Percentiles rank a stretch among this genome's conserved stretches.
Evolutionary conservation across 2,113 vertebrate species (phyloP).

Genomic region (Aplodontia rufa): DNA sequence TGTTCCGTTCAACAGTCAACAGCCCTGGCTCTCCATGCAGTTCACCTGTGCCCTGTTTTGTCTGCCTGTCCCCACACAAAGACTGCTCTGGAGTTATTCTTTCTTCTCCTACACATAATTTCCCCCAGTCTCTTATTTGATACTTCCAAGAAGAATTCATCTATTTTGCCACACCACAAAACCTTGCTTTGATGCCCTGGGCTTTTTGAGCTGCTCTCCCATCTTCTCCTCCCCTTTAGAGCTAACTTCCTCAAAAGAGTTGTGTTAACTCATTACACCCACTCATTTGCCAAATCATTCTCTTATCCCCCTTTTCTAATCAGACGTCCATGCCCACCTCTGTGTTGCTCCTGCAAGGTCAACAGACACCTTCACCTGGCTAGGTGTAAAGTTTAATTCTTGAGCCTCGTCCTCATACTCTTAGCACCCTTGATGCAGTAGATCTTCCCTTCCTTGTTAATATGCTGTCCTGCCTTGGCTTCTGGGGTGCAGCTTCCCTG

Average conservation of each 20-base stretch:
- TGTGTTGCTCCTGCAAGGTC: neutral
- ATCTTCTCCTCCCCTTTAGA: neutral
- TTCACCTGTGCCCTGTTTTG: fast-evolving
- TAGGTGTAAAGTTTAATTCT: neutral
- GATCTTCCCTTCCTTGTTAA: neutral
- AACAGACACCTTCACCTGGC: too few relatives aligned
- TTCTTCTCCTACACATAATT: neutral
- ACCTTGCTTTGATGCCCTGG: neutral
- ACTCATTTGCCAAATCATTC: neutral
- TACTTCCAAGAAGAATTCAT: neutral
- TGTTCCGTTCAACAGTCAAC: fast-evolving
- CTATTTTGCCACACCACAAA: neutral
- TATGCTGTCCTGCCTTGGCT: neutral
- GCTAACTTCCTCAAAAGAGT: neutral
- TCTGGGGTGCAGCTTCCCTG: neutral
- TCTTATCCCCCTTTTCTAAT: fast-evolving
- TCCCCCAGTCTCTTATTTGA: neutral
- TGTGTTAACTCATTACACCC: neutral
- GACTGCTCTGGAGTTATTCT: neutral
- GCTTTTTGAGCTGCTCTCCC: neutral
- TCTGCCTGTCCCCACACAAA: neutral
- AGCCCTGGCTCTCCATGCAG: neutral
- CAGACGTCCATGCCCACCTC: neutral
- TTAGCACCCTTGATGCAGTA: fast-evolving
- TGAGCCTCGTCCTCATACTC: neutral